Conservation (phyloP, 64 coral and sea anemone species). For the Pachyseris speciosa region DNA sequence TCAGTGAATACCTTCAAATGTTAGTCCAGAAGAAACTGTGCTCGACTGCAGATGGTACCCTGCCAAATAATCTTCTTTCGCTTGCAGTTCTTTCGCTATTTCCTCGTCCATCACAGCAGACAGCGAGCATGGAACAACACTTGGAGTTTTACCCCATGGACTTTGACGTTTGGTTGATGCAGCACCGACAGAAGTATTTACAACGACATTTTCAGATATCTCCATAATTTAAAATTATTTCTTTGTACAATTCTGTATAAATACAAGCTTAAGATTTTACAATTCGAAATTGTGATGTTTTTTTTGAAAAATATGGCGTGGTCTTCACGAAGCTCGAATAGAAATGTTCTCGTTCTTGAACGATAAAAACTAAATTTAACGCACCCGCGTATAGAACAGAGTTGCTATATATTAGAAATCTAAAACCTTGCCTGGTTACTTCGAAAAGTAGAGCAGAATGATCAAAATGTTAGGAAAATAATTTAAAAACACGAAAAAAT, state of each 20-base stretch:
- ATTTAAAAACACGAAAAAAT: too few relatives aligned
- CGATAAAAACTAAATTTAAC: not conserved
- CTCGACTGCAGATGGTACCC: not conserved
- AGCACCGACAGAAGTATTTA: constrained; percentile 23
- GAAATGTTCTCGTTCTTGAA: not conserved
- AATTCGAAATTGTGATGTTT: not conserved
- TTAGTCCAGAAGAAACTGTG: not conserved
- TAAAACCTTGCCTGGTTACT: not conserved
- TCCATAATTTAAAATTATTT: constrained; percentile 79
- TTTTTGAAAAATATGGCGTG: not conserved
- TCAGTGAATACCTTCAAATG: constrained; percentile 31
- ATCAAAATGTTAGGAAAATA: too few relatives aligned
- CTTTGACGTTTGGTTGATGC: constrained; percentile 11
- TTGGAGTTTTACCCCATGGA: constrained; percentile 81
- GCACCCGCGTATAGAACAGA: not conserved
- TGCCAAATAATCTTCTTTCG: constrained; percentile 64
- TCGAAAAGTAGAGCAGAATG: not conserved
- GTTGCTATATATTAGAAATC: not conserved
- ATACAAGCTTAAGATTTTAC: not conserved
- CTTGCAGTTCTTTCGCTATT: constrained; percentile 86
- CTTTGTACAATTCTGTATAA: constrained; percentile 31
- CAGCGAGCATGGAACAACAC: constrained; percentile 44
- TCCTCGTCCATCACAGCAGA: constrained; percentile 96
- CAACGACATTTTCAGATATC: constrained; percentile 80
- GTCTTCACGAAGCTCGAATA: not conserved